Evolutionary conservation across 1,140 invertebrate genomes (phyloP).

Genomic region (Triops cancriformis): DNA sequence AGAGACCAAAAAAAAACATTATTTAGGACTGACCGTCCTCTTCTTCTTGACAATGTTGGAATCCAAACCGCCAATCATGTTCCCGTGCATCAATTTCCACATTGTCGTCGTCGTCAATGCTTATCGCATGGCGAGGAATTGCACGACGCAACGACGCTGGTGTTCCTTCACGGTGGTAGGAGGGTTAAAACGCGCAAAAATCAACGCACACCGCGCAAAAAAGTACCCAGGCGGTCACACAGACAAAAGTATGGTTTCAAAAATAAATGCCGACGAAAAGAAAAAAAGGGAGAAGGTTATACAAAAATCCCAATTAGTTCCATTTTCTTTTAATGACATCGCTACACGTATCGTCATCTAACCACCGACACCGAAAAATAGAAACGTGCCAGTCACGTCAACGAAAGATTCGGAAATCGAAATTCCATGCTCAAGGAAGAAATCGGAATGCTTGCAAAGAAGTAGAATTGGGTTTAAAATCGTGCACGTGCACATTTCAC

Average conservation of each 20-base stretch:
- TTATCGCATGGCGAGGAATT: constrained; percentile 43
- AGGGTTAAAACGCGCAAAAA: not conserved
- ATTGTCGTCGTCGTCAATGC: constrained; percentile 45
- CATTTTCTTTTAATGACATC: not conserved
- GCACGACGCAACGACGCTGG: constrained; percentile 31
- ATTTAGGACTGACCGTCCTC: constrained; percentile 6
- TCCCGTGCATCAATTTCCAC: constrained; percentile 45
- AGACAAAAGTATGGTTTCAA: not conserved
- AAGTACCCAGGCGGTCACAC: not conserved
- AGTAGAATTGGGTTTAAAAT: too few species aligned
- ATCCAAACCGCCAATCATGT: constrained; percentile 48
- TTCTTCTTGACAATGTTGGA: constrained; percentile 32
- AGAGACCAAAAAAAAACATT: not conserved
- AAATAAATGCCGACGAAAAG: not conserved
- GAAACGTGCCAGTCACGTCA: too few species aligned
- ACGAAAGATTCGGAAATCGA: too few species aligned
- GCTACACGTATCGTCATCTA: not conserved
- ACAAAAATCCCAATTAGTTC: constrained; percentile 30
- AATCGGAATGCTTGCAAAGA: too few species aligned
- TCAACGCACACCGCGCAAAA: not conserved
- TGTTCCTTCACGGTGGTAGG: not conserved
- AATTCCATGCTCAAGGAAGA: too few species aligned
- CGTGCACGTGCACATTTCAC: too few species aligned
- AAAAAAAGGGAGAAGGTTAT: constrained; percentile 32
- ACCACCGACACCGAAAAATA: not conserved